These are phyloP conservation scores for Enteromius afrohamiltoni DNA, from an alignment of 2,797 vertebrate species.

Conservation along the genomic window DNA sequence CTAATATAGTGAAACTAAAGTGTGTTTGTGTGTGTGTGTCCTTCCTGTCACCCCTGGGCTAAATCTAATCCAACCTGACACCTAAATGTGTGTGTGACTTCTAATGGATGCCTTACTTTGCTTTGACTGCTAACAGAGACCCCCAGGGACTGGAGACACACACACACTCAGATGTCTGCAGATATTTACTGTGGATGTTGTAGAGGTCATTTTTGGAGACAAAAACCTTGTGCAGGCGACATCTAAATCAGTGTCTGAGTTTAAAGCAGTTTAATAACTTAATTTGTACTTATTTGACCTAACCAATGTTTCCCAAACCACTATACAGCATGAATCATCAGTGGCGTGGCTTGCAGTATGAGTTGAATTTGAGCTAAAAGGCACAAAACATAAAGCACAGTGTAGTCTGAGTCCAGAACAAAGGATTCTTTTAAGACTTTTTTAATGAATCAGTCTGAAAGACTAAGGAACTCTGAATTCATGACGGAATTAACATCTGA, in stretches of 20 bases:
- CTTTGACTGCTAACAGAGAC: conserved; percentile 38
- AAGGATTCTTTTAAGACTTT: neutral
- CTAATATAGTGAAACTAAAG: neutral
- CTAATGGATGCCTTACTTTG: conserved; percentile 42
- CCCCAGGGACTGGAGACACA: conserved; percentile 17
- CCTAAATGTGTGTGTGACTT: conserved; percentile 29
- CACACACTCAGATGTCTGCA: neutral
- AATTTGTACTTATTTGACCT: neutral
- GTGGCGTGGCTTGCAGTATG: neutral
- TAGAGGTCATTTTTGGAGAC: conserved; percentile 14
- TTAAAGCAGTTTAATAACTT: neutral
- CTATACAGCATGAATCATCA: neutral
- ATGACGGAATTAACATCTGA: neutral
- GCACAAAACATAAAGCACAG: neutral
- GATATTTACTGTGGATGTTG: neutral
- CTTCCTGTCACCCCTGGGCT: conserved; percentile 36
- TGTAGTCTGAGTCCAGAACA: neutral
- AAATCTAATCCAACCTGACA: conserved; percentile 47
- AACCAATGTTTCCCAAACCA: neutral
- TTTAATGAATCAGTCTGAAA: conserved; percentile 6
- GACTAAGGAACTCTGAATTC: neutral
- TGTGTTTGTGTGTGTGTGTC: conserved; percentile 15
- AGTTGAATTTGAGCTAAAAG: neutral
- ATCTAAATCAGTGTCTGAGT: neutral
- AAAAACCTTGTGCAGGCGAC: neutral